Evolutionary conservation across 1,140 invertebrate species (phyloP).

Genomic region (Acromyrmex heyeri): DNA sequence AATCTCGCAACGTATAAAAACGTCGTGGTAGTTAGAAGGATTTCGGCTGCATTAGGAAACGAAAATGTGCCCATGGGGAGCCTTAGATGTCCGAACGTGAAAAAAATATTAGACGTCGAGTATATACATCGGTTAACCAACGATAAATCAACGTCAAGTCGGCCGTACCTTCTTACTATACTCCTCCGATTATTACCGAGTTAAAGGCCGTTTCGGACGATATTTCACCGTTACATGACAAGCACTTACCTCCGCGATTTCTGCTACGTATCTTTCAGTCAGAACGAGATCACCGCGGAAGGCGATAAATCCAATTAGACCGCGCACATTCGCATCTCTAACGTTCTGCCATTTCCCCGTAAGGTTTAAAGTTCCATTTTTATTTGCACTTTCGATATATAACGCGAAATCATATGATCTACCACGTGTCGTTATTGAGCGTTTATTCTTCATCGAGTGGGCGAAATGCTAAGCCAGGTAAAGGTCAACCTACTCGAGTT

Average conservation of each 20-base stretch:
- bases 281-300: slow-evolving; percentile 6
- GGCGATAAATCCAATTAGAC: slow-evolving; percentile 44
- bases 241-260: slow-evolving; percentile 66
- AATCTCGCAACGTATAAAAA: background rate
- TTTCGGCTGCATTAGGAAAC: background rate
- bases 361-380: slow-evolving; percentile 21
- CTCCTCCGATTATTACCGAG: slow-evolving; percentile 68
- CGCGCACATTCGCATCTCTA: background rate
- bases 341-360: background rate
- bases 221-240: slow-evolving; percentile 70
- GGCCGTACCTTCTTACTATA: slow-evolving; percentile 51
- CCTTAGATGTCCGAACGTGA: background rate
- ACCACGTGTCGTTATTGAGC: background rate
- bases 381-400: background rate
- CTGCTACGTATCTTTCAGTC: slow-evolving; percentile 22
- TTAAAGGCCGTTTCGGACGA: slow-evolving; percentile 65
- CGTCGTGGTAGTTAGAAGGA: background rate
- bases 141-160: slow-evolving; percentile 71
- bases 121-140: background rate
- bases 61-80: background rate
- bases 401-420: background rate
- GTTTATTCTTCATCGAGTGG: background rate
- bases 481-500: background rate
- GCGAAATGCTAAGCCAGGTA: background rate
- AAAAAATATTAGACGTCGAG: slow-evolving; percentile 58